Evolutionary conservation across 1,140 invertebrate species (phyloP).

Genomic region (Yoshiicerus persimilis): DNA sequence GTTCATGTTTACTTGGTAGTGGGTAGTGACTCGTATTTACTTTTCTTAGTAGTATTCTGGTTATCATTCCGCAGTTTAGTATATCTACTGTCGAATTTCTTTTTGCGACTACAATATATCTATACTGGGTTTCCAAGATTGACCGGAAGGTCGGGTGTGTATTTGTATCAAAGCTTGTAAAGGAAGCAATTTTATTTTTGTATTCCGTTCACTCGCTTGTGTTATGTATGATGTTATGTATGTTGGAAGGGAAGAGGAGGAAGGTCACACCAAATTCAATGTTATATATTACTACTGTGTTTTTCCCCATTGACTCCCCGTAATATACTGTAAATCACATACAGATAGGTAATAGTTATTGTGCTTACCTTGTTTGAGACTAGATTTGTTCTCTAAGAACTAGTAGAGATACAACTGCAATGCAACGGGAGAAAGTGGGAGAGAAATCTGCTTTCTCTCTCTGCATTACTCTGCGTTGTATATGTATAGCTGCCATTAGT

Average conservation of each 20-base stretch:
- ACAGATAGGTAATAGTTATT: background rate
- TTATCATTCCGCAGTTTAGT: background rate
- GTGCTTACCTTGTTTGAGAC: background rate
- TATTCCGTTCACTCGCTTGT: background rate
- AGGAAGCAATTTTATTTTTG: background rate
- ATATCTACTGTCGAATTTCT: too few species aligned
- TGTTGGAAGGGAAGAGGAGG: background rate
- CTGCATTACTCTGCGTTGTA: too few species aligned
- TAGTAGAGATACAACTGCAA: background rate
- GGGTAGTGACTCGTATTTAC: too few species aligned
- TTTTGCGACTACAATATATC: too few species aligned
- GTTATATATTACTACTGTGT: background rate
- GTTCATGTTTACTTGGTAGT: background rate
- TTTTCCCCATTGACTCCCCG: too few species aligned
- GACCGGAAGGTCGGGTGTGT: background rate
- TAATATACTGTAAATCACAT: background rate
- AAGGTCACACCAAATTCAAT: background rate
- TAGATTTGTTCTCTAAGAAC: background rate
- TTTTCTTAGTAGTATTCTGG: background rate
- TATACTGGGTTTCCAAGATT: background rate
- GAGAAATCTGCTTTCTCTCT: background rate
- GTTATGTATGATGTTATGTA: too few species aligned
- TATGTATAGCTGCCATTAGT: background rate
- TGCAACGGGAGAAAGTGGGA: background rate
- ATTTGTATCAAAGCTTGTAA: background rate